Percentiles rank a stretch among this genome's conserved stretches.
Evolutionary conservation across 2,888 invertebrate genomes (phyloP).

Genomic region (Amphipyra berbera): DNA sequence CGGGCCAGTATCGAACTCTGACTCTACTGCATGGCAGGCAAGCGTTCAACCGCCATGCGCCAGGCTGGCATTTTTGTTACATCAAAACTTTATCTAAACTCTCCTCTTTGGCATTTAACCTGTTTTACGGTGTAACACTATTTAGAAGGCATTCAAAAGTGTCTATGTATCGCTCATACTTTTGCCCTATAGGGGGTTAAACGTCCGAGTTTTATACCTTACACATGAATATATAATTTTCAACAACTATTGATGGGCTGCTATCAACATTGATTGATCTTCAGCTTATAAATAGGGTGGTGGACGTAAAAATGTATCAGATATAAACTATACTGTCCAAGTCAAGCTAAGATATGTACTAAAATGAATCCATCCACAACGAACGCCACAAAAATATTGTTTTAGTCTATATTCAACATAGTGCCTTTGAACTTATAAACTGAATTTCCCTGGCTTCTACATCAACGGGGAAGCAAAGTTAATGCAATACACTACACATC

Average conservation of each 20-base stretch:
- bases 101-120: constrained; percentile 8
- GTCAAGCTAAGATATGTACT: not conserved
- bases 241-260: too few species aligned
- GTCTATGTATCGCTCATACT: not conserved
- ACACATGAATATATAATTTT: not conserved
- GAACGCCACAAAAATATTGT: not conserved
- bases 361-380: not conserved
- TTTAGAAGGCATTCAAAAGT: constrained; percentile 11
- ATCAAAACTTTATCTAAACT: not conserved
- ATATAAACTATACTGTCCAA: too few species aligned
- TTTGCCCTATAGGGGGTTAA: not conserved
- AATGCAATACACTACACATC: constrained; percentile 2
- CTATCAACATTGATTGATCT: too few species aligned
- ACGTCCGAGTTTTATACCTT: not conserved
- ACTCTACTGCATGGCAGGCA: not conserved
- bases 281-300: too few species aligned
- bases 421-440: too few species aligned
- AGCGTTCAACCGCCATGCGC: too few species aligned
- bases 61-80: not conserved
- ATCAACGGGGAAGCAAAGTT: not conserved
- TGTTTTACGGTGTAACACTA: constrained; percentile 1
- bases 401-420: not conserved
- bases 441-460: not conserved
- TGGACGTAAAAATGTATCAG: too few species aligned
- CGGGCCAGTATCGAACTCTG: too few species aligned